phyloP scores from a whole-genome alignment of 2,888 invertebrate genomes.

The Lamproptera curius region DNA sequence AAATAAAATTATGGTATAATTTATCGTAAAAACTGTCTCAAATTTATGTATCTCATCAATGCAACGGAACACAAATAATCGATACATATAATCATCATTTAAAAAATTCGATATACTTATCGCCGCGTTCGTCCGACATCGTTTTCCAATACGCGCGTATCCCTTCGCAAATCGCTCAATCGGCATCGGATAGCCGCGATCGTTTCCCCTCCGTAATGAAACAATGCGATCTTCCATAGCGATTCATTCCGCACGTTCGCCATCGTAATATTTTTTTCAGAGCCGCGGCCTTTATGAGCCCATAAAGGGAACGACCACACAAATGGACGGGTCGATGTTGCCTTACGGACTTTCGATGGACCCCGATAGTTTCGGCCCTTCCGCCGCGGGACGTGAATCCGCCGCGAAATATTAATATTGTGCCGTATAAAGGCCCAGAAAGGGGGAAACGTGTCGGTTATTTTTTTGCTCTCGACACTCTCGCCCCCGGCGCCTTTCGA shows the following conservation, averaged over 20 bases:
- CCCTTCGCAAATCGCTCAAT: slow-evolving; percentile 18
- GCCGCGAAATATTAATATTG: slow-evolving; percentile 38
- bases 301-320: slow-evolving; percentile 54
- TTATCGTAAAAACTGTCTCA: no score
- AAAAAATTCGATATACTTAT: no score
- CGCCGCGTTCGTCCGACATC: no score
- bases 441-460: slow-evolving; percentile 25
- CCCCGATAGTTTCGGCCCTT: slow-evolving; percentile 34
- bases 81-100: no score
- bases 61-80: no score
- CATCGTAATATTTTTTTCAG: slow-evolving; percentile 45
- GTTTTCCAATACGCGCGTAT: not conserved
- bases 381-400: slow-evolving; percentile 31
- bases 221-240: slow-evolving; percentile 48
- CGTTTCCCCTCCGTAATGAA: slow-evolving; percentile 46
- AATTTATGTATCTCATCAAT: no score
- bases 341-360: slow-evolving; percentile 49
- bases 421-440: slow-evolving; percentile 25
- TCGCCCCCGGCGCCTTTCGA: slow-evolving; percentile 1
- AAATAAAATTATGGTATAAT: no score
- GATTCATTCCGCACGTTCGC: slow-evolving; percentile 44
- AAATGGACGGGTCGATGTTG: slow-evolving; percentile 46
- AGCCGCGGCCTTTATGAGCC: slow-evolving; percentile 48
- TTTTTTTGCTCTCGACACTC: slow-evolving; percentile 19
- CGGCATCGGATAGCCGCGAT: slow-evolving; percentile 25